A percentile compares a stretch with the other conserved stretches of the same genome.
These are phyloP conservation scores for Lepas anatifera DNA, from an alignment of 2,888 invertebrate species.

Conservation along the genomic window DNA sequence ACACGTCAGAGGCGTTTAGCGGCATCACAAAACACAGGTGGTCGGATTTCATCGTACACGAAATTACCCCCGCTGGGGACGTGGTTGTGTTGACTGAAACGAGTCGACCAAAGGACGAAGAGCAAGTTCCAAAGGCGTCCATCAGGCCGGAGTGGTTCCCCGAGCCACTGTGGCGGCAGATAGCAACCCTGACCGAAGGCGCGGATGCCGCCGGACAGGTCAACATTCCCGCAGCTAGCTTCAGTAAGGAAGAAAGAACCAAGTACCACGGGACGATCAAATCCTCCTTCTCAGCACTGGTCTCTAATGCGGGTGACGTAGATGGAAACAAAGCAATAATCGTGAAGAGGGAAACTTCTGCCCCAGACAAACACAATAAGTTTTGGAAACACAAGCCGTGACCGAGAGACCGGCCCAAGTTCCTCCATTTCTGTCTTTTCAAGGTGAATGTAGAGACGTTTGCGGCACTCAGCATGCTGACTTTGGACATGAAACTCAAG, in stretches of 20 bases:
- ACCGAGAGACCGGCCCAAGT: conserved; percentile 36
- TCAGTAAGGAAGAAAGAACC: conserved; percentile 56
- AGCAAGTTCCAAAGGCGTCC: neutral
- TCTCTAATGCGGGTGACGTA: conserved; percentile 52
- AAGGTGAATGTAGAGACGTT: conserved; percentile 90
- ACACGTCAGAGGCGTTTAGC: conserved; percentile 45
- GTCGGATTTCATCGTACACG: conserved; percentile 89
- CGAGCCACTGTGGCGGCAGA: conserved; percentile 42
- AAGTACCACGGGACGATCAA: conserved; percentile 59
- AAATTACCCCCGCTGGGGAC: conserved; percentile 60
- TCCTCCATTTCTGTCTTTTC: conserved; percentile 74
- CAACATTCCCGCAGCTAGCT: conserved; percentile 45
- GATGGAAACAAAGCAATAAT: conserved; percentile 49
- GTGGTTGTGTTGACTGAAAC: conserved; percentile 52
- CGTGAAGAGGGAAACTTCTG: conserved; percentile 32
- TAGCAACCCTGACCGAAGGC: conserved; percentile 40
- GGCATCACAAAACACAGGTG: conserved; percentile 63
- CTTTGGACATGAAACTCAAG: conserved; percentile 49
- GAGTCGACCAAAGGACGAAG: conserved; percentile 16
- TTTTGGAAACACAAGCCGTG: conserved; percentile 18
- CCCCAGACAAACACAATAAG: neutral
- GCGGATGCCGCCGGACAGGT: conserved; percentile 32
- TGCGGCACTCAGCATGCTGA: conserved; percentile 61
- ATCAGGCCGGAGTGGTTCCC: neutral
- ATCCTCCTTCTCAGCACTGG: conserved; percentile 49